phyloP scores from a whole-genome alignment of 2,888 invertebrate species.

The Philhelius pedissequus region DNA sequence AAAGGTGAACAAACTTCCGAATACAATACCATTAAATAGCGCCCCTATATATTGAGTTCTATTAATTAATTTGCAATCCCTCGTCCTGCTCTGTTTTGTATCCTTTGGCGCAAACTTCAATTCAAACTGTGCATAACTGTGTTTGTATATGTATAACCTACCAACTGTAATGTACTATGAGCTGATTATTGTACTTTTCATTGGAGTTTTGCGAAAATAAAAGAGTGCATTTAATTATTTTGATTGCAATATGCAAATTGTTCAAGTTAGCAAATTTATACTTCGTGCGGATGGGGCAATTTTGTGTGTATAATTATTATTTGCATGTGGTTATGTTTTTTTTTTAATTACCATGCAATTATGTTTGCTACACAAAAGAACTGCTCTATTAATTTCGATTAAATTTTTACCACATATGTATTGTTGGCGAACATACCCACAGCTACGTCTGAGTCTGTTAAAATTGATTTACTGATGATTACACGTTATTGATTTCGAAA shows the following conservation, averaged over 20 bases:
- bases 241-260: not conserved
- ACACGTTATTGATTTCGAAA: no score
- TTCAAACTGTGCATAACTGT: not conserved
- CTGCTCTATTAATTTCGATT: no score
- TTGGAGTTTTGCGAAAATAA: not conserved
- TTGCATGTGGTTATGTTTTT: not conserved
- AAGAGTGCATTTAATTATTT: not conserved
- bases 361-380: no score
- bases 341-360: no score
- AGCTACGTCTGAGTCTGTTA: no score
- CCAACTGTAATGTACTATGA: not conserved
- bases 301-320: not conserved
- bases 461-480: no score
- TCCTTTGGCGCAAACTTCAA: not conserved
- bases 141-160: not conserved
- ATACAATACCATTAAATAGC: constrained; percentile 2
- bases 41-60: constrained; percentile 29
- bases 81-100: constrained; percentile 11
- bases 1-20: constrained; percentile 26
- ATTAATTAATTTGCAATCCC: constrained; percentile 41
- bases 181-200: not conserved
- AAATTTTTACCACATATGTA: no score
- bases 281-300: not conserved
- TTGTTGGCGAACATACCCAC: no score
- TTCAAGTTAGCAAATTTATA: not conserved